A percentile compares a stretch with the other conserved stretches of the same genome.
These are phyloP conservation scores for Limosa lapponica DNA, from an alignment of 2,797 vertebrate species.

Conservation along the genomic window DNA sequence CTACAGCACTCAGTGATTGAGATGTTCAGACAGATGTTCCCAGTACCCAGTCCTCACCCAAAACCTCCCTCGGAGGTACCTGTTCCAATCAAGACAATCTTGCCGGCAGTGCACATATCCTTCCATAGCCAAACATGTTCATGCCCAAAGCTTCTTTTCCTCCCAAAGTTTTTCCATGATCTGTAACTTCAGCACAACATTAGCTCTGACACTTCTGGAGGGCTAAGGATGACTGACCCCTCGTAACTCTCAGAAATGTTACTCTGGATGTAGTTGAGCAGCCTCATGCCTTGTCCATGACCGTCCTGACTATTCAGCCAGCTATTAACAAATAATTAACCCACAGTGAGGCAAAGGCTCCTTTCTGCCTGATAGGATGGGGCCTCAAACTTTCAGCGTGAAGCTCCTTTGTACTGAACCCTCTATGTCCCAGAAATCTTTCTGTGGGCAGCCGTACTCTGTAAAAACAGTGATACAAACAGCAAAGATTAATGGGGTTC, in stretches of 20 bases:
- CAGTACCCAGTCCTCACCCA: not conserved
- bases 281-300: not conserved
- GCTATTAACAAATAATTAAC: conserved; percentile 32
- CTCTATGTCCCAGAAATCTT: not conserved
- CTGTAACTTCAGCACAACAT: not conserved
- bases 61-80: not conserved
- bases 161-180: not conserved
- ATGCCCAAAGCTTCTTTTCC: not conserved
- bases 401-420: not conserved
- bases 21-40: not conserved
- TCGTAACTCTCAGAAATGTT: not conserved
- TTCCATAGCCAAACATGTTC: fast-evolving
- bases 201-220: not conserved
- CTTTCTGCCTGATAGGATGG: not conserved
- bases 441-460: not conserved
- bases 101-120: not conserved
- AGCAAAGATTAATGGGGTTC: not conserved
- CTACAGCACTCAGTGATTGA: too few species aligned
- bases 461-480: not conserved
- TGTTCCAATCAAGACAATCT: not conserved
- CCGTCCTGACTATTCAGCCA: not conserved
- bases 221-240: not conserved
- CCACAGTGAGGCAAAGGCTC: not conserved
- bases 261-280: not conserved
- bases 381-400: not conserved